A percentile compares a stretch with the other conserved stretches of the same genome.
Conservation (phyloP, 2,113 vertebrate genomes). For the Vanacampus margaritifer region DNA sequence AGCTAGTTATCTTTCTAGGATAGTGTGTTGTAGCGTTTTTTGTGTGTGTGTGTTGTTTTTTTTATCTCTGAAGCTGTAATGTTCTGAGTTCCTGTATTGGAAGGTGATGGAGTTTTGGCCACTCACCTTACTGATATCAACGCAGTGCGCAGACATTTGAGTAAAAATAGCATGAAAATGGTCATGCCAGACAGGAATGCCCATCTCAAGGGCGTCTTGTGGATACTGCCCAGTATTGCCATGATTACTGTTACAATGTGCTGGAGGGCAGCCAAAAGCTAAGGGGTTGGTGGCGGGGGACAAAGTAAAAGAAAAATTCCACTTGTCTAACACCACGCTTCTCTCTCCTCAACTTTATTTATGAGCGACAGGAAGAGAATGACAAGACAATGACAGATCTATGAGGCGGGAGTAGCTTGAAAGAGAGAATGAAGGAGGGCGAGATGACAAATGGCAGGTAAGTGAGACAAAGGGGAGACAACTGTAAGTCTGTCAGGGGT, state of each 20-base stretch:
- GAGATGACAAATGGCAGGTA: neutral
- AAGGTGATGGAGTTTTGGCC: conserved; percentile 2
- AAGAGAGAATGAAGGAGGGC: neutral
- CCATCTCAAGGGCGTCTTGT: conserved; percentile 66
- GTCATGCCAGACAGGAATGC: conserved; percentile 67
- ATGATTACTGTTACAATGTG: conserved; percentile 64
- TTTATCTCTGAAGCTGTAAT: too few species aligned
- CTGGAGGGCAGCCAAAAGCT: conserved; percentile 69
- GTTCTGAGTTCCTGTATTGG: neutral
- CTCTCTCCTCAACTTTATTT: conserved; percentile 27
- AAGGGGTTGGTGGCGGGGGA: neutral
- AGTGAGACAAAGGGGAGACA: neutral
- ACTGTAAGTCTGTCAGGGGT: neutral
- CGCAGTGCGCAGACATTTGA: conserved; percentile 30
- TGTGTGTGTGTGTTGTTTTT: too few species aligned
- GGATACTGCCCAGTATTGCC: conserved; percentile 50
- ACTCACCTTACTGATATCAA: neutral
- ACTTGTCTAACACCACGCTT: conserved; percentile 43
- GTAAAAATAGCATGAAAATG: conserved; percentile 63
- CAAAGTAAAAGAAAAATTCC: conserved; percentile 43
- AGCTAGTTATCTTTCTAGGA: too few species aligned
- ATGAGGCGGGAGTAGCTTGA: conserved; percentile 14
- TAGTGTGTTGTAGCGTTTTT: neutral
- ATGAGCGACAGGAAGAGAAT: conserved; percentile 12
- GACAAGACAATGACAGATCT: conserved; percentile 16